A percentile compares a stretch with the other conserved stretches of the same genome.
phyloP scores from a whole-genome alignment of 1,140 invertebrate species.

The Drosophila oshimai region DNA sequence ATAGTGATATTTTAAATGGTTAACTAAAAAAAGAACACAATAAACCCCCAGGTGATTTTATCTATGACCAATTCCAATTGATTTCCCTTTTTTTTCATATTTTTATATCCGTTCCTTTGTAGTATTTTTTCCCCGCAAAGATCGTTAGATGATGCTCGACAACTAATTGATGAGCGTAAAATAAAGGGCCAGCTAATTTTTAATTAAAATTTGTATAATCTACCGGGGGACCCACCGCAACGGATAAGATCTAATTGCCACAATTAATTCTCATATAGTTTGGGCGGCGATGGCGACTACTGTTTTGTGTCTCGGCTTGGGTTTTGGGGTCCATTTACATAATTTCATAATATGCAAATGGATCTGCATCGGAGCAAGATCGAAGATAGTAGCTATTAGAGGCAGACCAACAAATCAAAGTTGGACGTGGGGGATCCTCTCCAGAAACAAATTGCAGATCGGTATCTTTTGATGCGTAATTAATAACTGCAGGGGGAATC shows the following conservation, averaged over 20 bases:
- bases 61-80: constrained; percentile 32
- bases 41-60: background rate
- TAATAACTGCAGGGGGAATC: constrained; percentile 63
- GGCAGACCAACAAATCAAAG: constrained; percentile 54
- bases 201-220: constrained; percentile 33
- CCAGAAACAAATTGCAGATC: constrained; percentile 62
- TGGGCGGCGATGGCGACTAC: constrained; percentile 18
- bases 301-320: background rate
- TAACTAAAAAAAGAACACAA: background rate
- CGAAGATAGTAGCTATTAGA: constrained; percentile 62
- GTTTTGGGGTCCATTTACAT: constrained; percentile 48
- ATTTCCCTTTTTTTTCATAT: constrained; percentile 10
- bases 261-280: constrained; percentile 57
- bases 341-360: constrained; percentile 68
- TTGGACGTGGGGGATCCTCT: background rate
- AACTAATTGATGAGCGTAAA: constrained; percentile 50
- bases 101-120: constrained; percentile 29
- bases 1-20: background rate
- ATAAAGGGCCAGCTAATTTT: constrained; percentile 39
- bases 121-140: constrained; percentile 2
- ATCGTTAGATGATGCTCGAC: constrained; percentile 21
- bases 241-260: constrained; percentile 53
- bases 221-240: constrained; percentile 19
- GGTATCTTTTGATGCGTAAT: constrained; percentile 76
- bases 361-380: constrained; percentile 38